These are phyloP conservation scores for Aptenodytes forsteri DNA, from an alignment of 2,113 vertebrate species.

Conservation along the genomic window DNA sequence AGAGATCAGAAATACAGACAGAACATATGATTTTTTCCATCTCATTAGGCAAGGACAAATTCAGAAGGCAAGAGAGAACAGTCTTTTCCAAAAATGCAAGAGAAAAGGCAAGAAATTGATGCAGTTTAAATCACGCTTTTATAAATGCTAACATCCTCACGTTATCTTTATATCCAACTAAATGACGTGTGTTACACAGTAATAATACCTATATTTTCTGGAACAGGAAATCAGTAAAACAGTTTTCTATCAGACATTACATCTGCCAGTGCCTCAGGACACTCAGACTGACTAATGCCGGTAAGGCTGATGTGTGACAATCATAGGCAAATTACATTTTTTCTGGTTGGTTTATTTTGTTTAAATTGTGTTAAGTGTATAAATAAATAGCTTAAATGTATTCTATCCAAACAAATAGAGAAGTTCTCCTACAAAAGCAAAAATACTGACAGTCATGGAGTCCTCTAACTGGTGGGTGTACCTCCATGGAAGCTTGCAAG, in stretches of 20 bases:
- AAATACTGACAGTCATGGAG: not conserved
- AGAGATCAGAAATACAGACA: not conserved
- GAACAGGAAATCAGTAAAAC: constrained; percentile 5
- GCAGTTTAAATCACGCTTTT: not conserved
- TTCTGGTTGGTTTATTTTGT: constrained; percentile 59
- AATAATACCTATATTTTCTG: constrained; percentile 19
- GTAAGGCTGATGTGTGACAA: constrained; percentile 41
- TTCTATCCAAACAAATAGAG: constrained; percentile 29
- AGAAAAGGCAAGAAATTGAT: not conserved
- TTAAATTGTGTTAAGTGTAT: constrained; percentile 64
- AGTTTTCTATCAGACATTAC: constrained; percentile 52
- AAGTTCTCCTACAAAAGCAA: constrained; percentile 6
- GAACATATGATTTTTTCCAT: not conserved
- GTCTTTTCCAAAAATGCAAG: not conserved
- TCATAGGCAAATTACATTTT: constrained; percentile 50
- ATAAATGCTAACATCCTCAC: not conserved
- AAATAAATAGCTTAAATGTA: constrained; percentile 57
- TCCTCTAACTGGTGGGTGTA: not conserved
- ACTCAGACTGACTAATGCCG: constrained; percentile 12
- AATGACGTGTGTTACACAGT: not conserved
- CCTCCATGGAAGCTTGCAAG: not conserved
- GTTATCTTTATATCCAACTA: not conserved
- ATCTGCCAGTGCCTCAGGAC: constrained; percentile 34
- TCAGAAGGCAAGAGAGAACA: not conserved
- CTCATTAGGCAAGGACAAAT: not conserved